Percentiles rank a stretch among this genome's conserved stretches.
phyloP scores from a whole-genome alignment of 2,888 invertebrate species.

The Pterobdella sp. region DNA sequence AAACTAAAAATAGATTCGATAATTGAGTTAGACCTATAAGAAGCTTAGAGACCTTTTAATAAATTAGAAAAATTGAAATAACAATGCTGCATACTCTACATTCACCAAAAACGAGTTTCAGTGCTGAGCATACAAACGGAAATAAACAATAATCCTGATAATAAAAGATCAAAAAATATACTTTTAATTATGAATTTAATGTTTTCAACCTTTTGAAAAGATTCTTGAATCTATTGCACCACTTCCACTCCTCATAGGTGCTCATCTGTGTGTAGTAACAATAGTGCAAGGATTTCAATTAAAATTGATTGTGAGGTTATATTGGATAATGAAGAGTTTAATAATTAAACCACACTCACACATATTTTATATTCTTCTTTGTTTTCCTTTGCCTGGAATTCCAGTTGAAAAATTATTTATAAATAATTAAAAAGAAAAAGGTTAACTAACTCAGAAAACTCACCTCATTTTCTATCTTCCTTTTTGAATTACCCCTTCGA shows the following conservation, averaged over 20 bases:
- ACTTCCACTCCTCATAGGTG: not conserved
- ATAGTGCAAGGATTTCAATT: not conserved
- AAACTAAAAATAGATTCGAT: not conserved
- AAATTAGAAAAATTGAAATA: not conserved
- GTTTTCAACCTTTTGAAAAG: not conserved
- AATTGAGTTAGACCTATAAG: no score
- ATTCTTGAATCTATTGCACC: not conserved
- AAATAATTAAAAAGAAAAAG: no score
- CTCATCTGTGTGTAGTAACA: not conserved
- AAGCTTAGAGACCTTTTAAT: not conserved
- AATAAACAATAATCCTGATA: no score
- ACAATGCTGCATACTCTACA: no score
- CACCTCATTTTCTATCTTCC: no score
- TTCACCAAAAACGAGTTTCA: no score
- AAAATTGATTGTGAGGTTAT: not conserved
- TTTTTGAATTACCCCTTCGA: no score
- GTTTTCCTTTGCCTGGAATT: no score
- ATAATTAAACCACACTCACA: not conserved
- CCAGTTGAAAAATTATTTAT: no score
- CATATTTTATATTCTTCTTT: no score
- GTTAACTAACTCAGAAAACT: no score
- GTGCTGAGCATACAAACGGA: no score
- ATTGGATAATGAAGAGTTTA: not conserved
- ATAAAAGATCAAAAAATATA: not conserved
- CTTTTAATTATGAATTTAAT: not conserved